Base-by-base conservation (phyloP, 2,888 invertebrate species). In the Rhagium mordax region DNA sequence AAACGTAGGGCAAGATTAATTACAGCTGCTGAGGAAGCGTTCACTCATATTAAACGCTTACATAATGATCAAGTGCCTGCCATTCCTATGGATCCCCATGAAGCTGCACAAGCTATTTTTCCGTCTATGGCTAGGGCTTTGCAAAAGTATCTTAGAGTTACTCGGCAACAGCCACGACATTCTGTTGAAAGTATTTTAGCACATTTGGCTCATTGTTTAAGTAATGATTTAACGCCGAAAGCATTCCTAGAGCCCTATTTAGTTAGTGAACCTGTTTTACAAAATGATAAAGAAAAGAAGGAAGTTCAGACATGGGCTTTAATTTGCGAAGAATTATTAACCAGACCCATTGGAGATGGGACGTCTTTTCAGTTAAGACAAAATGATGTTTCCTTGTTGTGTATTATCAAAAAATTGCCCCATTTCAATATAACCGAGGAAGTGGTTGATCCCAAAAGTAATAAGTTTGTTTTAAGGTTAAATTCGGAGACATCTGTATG, bases 401-500 rank as follows among this genome's bases (percentile, higher is more conserved):
- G 98, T 85, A 92, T 94, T 13, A 92, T 98, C 67, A 92, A 94
- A 80, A 92, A 93, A 81, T 88, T 99, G 82, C 99, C 99, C 0
- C 97, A 98, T 88, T 96, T 98, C 86, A 96, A 96, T 88, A 90
- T 99, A 49, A 95, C 96, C 0, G 99, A 99, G 86, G 98, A 99
- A 87, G 95, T 98, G 0, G 95, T 98, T 15, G 97, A 98, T 89
- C 97, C 98, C 0, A 97, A 98, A 88, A 95, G 95, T 83, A 98
- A 98, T 88, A 95, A 97, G 86, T 99, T 98, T 91, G 94, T 98
- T 65, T 89, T 98, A 78, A 91, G 97, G 85, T 90, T 98, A 57
- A 98, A 98, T 86, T 98, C 98, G 0, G 98, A 99, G 88, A 98
- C 98, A 57, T 98, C 98, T 0, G 98, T 98, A 88, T 98, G 94